phyloP scores from a whole-genome alignment of 2,888 invertebrate species.

The Ochropacha duplaris region DNA sequence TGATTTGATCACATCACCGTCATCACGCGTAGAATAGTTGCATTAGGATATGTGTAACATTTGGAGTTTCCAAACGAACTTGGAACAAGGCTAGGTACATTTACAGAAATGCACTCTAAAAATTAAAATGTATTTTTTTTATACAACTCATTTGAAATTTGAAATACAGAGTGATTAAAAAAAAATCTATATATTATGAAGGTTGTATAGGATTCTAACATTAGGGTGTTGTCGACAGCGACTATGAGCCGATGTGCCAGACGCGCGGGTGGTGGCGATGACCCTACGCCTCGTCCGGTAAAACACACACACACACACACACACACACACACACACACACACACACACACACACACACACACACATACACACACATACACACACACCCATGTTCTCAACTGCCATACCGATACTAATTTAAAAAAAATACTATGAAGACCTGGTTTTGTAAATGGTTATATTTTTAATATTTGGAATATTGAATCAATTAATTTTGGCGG shows the following conservation, averaged over 20 bases:
- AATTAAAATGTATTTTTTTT: too few relatives aligned
- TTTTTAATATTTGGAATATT: neutral
- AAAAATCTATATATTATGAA: too few relatives aligned
- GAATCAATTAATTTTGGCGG: too few relatives aligned
- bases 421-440: slow-evolving; percentile 1
- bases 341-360: too few relatives aligned
- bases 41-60: slow-evolving; percentile 8
- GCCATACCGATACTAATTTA: neutral
- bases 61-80: too few relatives aligned
- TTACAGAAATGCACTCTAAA: neutral
- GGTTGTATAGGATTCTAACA: slow-evolving; percentile 16
- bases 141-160: too few relatives aligned
- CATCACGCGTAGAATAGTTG: slow-evolving; percentile 24
- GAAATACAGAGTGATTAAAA: too few relatives aligned
- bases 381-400: neutral
- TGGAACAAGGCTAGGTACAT: neutral
- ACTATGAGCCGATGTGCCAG: slow-evolving; percentile 68
- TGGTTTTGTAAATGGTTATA: too few relatives aligned
- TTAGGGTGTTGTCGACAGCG: slow-evolving; percentile 64
- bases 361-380: slow-evolving; percentile 13
- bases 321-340: slow-evolving; percentile 3
- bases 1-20: slow-evolving; percentile 34
- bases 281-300: slow-evolving; percentile 65
- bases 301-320: slow-evolving; percentile 22
- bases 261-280: slow-evolving; percentile 66